Conservation (phyloP, 2,888 invertebrate genomes). For the Acronicta aceris region DNA sequence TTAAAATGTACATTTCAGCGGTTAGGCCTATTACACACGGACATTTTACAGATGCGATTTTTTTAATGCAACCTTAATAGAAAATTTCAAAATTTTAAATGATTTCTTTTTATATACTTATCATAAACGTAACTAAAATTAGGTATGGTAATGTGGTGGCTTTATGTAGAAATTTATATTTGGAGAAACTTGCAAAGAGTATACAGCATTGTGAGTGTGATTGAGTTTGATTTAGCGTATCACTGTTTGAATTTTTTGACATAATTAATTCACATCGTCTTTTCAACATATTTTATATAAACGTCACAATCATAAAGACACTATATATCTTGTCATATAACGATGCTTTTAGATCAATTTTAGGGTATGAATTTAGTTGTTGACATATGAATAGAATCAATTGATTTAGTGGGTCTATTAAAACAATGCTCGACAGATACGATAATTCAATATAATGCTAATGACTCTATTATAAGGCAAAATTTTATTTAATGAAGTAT, state of each 20-base stretch:
- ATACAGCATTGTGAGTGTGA: no score
- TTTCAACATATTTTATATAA: no score
- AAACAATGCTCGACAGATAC: conserved; percentile 27
- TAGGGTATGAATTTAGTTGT: background rate
- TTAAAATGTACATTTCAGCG: conserved; percentile 61
- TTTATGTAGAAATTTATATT: background rate
- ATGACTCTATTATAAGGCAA: conserved; percentile 34
- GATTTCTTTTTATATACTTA: no score
- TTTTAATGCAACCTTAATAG: background rate
- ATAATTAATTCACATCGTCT: no score
- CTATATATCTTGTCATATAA: background rate
- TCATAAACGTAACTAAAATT: no score
- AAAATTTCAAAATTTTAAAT: background rate
- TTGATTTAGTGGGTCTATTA: conserved; percentile 30
- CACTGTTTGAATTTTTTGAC: no score
- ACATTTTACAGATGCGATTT: conserved; percentile 13
- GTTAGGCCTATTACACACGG: conserved; percentile 54
- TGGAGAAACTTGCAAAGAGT: background rate
- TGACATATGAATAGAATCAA: conserved; percentile 43
- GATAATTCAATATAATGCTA: conserved; percentile 16
- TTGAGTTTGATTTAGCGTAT: no score
- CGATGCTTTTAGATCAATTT: background rate
- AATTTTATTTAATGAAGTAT: conserved; percentile 9
- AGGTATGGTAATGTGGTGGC: background rate
- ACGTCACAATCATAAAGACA: background rate